Evolutionary conservation across 1,140 invertebrate genomes (phyloP), one percentile per base, ranked within the genome.

Genomic region (Bombus terrestris): DNA sequence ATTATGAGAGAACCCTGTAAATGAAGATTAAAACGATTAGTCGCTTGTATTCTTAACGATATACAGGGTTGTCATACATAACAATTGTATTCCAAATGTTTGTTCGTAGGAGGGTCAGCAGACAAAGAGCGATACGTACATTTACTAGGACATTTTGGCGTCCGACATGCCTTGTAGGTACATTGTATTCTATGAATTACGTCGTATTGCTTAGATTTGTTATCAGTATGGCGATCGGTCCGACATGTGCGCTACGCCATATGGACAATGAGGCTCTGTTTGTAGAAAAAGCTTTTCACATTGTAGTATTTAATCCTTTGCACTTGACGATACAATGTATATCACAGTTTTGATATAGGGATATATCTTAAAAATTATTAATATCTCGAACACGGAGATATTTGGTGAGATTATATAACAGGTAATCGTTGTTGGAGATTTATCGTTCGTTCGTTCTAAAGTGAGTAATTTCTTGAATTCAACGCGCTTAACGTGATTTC

Each of bases 91-190:
- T 53, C 80, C 86, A 86, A 89, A 89, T 89, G 88, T 89, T 89
- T 89, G 88, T 89, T 91, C 82, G 39, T 90, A 90, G 89, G 89
- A 95, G 92, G 93, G 92, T 81, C 89, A 82, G 86, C 91, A 72
- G 91, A 90, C 92, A 90, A 94, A 92, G 92, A 95, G 95, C 92
- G 91, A 94, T 91, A 95, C 95, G 82, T 95, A 95, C 92, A 95
- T 95, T 94, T 95, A 92, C 94, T 95, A 95, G 93, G 92, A 92
- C 91, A 92, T 80, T 82, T 89, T 86, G 87, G 78, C 89, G 79
- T 91, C 87, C 87, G 88, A 83, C 88, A 86, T 82, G 77, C 87
- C 77, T 85, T 86, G 89, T 91, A 91, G 89, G 90, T 91, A 91
- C 89, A 88, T 88, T 86, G 85, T 82, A 88, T 91, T 83, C 81